Conservation (phyloP, 2,888 invertebrate species). For the Metellina segmentata region DNA sequence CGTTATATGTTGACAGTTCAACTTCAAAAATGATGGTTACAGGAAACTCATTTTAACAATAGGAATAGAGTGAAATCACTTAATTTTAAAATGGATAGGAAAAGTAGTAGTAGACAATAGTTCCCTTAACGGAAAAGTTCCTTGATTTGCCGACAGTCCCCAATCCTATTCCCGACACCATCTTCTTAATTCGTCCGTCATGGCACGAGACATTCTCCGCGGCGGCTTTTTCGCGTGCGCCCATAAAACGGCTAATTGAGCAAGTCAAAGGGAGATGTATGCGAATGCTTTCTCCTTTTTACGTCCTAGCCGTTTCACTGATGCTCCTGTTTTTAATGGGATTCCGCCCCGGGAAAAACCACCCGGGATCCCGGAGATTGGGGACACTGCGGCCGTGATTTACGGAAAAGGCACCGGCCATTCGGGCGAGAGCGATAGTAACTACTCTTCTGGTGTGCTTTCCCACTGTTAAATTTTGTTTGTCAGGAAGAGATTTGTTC, state of each 20-base stretch:
- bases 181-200: neutral
- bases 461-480: slow-evolving; percentile 47
- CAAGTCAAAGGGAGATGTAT: slow-evolving; percentile 69
- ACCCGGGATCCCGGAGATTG: slow-evolving; percentile 32
- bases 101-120: no score
- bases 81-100: no score
- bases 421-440: neutral
- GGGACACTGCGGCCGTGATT: slow-evolving; percentile 30
- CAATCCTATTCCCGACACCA: neutral
- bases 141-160: neutral
- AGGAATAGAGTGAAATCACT: no score
- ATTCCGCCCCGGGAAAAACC: slow-evolving; percentile 43
- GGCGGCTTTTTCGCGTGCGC: slow-evolving; percentile 53
- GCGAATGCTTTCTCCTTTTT: slow-evolving; percentile 47
- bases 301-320: slow-evolving; percentile 5
- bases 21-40: no score
- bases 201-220: slow-evolving; percentile 36
- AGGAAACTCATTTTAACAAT: no score
- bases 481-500: slow-evolving; percentile 55
- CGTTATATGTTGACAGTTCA: no score
- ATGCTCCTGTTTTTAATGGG: slow-evolving; percentile 49
- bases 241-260: slow-evolving; percentile 71
- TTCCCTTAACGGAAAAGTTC: neutral
- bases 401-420: neutral
- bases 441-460: neutral